Percentiles rank a stretch among this genome's conserved stretches.
Evolutionary conservation across 53 echinoderm and acorn worm species (phyloP).

Genomic region (Holothuria scabra): DNA sequence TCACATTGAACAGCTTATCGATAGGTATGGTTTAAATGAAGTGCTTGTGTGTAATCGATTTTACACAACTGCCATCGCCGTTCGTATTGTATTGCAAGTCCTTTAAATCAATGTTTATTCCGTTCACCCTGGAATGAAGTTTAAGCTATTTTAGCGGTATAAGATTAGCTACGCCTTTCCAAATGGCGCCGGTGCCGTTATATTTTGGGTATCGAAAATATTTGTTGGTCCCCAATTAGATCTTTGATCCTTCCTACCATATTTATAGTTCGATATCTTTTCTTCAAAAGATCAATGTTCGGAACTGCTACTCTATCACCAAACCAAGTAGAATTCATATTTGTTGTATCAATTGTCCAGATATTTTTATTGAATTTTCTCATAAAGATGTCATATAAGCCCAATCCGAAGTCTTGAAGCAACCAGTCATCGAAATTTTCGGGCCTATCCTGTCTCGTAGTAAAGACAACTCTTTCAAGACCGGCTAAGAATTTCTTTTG

Average conservation of each 20-base stretch:
- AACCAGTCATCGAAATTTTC: constrained; percentile 60
- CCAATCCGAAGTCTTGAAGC: constrained; percentile 35
- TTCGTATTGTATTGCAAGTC: background rate
- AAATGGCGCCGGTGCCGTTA: constrained; percentile 52
- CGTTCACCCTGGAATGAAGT: constrained; percentile 40
- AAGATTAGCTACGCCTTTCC: constrained; percentile 43
- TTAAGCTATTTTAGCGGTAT: constrained; percentile 49
- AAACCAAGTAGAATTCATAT: constrained; percentile 59
- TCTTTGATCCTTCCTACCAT: background rate
- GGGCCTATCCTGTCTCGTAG: background rate
- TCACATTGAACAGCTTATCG: constrained; percentile 4
- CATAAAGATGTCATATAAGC: constrained; percentile 59
- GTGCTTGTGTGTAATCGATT: constrained; percentile 9
- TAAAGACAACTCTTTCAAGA: constrained; percentile 21
- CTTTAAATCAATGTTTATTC: constrained; percentile 41
- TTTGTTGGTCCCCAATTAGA: constrained; percentile 53
- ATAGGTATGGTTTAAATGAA: constrained; percentile 44
- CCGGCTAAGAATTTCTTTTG: constrained; percentile 39
- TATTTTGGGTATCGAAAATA: constrained; percentile 47
- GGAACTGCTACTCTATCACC: constrained; percentile 53
- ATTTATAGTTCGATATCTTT: constrained; percentile 14
- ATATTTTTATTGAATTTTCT: constrained; percentile 59
- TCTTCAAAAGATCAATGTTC: constrained; percentile 36
- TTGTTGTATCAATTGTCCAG: constrained; percentile 47
- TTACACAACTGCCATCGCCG: too few species aligned